These are phyloP conservation scores for Zele albiditarsus DNA, from an alignment of 2,888 invertebrate genomes.

Conservation along the genomic window DNA sequence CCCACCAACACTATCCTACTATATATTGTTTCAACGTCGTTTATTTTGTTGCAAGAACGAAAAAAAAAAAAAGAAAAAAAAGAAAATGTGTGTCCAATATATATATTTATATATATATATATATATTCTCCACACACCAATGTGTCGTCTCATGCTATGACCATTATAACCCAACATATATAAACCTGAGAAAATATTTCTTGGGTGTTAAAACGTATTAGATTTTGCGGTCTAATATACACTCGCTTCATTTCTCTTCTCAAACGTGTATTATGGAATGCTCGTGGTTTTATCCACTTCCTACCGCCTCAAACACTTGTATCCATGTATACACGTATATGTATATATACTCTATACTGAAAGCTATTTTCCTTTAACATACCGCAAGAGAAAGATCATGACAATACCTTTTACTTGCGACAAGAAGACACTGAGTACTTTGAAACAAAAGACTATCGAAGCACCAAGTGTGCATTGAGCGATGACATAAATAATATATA, in stretches of 20 bases:
- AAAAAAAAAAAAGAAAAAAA: background rate
- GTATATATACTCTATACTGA: background rate
- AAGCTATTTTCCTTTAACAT: background rate
- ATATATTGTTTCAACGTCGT: too few relatives aligned
- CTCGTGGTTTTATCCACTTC: background rate
- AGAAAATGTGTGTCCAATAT: background rate
- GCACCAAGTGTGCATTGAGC: background rate
- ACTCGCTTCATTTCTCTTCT: slow-evolving; percentile 17
- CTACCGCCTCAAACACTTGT: background rate
- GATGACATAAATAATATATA: background rate
- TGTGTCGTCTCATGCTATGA: slow-evolving; percentile 30
- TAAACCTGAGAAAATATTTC: slow-evolving; percentile 5
- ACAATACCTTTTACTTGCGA: background rate
- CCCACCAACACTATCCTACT: too few relatives aligned
- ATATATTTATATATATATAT: background rate
- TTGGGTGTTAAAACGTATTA: slow-evolving; percentile 49
- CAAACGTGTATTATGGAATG: background rate
- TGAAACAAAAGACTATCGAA: slow-evolving; percentile 7
- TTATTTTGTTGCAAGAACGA: too few relatives aligned
- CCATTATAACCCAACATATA: slow-evolving; percentile 31
- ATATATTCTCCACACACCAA: background rate
- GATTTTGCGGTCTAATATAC: slow-evolving; percentile 55
- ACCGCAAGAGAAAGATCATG: background rate
- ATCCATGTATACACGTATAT: background rate
- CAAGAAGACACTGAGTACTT: slow-evolving; percentile 1